Base-by-base conservation (phyloP, 2,113 vertebrate species). In the Calyptomena viridis region DNA sequence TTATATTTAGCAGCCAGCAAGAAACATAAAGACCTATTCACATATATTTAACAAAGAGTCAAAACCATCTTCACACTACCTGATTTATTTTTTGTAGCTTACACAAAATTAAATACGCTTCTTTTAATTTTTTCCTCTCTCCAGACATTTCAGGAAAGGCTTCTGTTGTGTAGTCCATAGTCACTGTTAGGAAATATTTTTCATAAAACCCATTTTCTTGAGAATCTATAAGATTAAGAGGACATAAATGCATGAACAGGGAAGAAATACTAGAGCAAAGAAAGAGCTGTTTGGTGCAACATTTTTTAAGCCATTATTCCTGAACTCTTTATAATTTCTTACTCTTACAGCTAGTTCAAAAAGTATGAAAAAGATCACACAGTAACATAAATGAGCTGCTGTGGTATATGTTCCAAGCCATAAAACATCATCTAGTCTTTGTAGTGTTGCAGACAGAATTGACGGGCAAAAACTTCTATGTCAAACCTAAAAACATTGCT, bases 111-210 rank as follows among this genome's bases (percentile, higher is more conserved):
- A 14, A 12, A 28, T 67, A 8, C 12, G 4, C 6, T 77, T 66
- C 22, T 49, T 12, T 53, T 44, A 79, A 17, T 30, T 60, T 20
- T 14, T 2, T 1, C 0, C 1, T 1, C 0, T 6, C 19, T 37
- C 16, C 39, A 68, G 39, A 27, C 8, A 52, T 21, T 69, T 76
- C 11, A 67, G 33, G 47, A 72, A 68, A 50, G 5, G 4, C 6
- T 83, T 66, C 55, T 87, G 13, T 63, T 83, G 5, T 68, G 6
- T 33, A 71, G 23, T 12, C 6, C 22, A 17, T 31, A 44, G 37
- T 27, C 30, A 55, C 5, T 71, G 8, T 35, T 83, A 39, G 22
- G 17, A 71, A 76, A 62, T n/a, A 17, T 20, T 87, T 93, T 87
- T 77, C 37, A 25, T 9, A 47, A 23, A 86, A 66, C 81, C 0